Conservation (phyloP, 2,888 invertebrate species). For the Lasioglossum vierecki region DNA sequence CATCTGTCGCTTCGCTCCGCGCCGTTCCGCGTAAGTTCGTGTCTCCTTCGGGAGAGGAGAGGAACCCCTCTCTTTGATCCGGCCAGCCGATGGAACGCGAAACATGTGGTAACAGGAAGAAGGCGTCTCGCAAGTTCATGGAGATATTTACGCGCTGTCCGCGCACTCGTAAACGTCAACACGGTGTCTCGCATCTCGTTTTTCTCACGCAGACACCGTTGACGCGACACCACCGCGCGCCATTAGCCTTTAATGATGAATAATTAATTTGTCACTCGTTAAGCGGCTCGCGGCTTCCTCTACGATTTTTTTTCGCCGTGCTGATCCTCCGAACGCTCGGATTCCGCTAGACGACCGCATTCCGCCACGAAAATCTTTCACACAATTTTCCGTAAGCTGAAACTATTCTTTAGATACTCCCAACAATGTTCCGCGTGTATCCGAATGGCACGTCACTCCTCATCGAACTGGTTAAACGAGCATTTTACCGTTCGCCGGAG, state of each 20-base stretch:
- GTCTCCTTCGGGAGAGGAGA: background rate
- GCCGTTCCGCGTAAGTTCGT: background rate
- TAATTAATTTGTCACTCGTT: slow-evolving; percentile 72
- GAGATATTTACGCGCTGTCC: slow-evolving; percentile 77
- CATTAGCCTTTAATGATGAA: slow-evolving; percentile 71
- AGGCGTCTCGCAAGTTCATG: slow-evolving; percentile 73
- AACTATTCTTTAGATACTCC: background rate
- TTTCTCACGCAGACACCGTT: slow-evolving; percentile 53
- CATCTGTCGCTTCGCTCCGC: background rate
- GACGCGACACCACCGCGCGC: slow-evolving; percentile 58
- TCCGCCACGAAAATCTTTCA: background rate
- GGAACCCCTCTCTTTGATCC: slow-evolving; percentile 47
- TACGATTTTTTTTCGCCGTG: background rate
- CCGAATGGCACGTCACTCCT: background rate
- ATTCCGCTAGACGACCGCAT: no score
- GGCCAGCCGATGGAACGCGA: slow-evolving; percentile 50
- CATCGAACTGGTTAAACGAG: slow-evolving; percentile 2
- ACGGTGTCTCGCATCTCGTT: slow-evolving; percentile 65
- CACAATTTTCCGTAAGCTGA: background rate
- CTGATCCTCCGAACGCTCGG: background rate
- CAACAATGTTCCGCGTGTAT: background rate
- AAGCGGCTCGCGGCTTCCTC: slow-evolving; percentile 27
- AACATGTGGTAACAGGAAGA: slow-evolving; percentile 67
- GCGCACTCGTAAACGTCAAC: slow-evolving; percentile 77
- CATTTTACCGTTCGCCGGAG: background rate